Evolutionary conservation across 2,888 invertebrate species (phyloP).

Genomic region (Harmothoe impar): DNA sequence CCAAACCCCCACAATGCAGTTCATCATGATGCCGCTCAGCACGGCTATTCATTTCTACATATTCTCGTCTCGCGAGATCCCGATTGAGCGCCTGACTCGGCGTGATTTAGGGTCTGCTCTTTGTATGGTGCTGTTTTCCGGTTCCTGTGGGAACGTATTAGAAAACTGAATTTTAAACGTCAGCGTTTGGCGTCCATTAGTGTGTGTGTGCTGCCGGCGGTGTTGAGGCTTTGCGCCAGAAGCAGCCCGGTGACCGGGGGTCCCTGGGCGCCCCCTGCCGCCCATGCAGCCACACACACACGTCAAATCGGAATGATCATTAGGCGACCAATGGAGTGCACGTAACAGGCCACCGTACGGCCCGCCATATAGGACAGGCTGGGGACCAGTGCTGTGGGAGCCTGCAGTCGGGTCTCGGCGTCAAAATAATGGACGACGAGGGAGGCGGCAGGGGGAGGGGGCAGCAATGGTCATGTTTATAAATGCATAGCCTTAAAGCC

Average conservation of each 20-base stretch:
- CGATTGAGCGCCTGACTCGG: not conserved
- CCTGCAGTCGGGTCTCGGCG: not conserved
- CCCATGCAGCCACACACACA: not conserved
- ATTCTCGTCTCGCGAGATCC: conserved; percentile 38
- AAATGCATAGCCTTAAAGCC: too few relatives aligned
- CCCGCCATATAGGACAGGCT: not conserved
- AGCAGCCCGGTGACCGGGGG: not conserved
- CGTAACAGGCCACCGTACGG: not conserved
- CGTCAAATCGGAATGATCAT: conserved; percentile 51
- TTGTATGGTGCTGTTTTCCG: not conserved
- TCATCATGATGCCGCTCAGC: not conserved
- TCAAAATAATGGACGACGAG: not conserved
- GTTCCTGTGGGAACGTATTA: conserved; percentile 31
- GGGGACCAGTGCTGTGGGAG: not conserved
- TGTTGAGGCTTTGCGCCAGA: not conserved
- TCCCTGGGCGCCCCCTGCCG: not conserved
- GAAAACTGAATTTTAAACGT: conserved; percentile 63
- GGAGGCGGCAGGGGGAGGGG: not conserved
- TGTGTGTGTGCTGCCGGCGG: not conserved
- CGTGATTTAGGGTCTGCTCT: conserved; percentile 32
- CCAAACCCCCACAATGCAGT: not conserved
- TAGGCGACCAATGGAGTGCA: conserved; percentile 53
- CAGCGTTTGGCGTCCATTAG: conserved; percentile 54
- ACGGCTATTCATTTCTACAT: conserved; percentile 12
- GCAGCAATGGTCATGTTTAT: too few relatives aligned